phyloP scores from a whole-genome alignment of 2,113 vertebrate genomes.

The Ptilonorhynchus violaceus region DNA sequence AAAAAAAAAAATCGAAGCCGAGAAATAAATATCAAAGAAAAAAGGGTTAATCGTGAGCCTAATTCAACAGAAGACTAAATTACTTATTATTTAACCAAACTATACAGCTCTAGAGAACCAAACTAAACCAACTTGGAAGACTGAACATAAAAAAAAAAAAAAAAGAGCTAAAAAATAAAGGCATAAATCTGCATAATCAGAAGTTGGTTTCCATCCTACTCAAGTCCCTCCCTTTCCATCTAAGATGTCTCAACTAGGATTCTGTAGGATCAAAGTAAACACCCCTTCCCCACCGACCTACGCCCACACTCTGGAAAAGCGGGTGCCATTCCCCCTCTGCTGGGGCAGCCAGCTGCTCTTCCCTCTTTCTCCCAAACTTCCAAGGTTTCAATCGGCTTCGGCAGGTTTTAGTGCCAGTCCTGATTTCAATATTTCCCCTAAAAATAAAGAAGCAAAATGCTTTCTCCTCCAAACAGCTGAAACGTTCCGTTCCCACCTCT shows the following conservation, averaged over 20 bases:
- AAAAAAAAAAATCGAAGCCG: conserved; percentile 60
- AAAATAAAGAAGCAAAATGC: not conserved
- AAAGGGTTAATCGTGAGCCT: conserved; percentile 74
- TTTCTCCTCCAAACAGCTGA: not conserved
- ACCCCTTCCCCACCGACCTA: not conserved
- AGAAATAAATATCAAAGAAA: conserved; percentile 89
- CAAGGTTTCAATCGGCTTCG: not conserved
- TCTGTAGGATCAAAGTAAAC: not conserved
- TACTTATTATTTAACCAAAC: conserved; percentile 71
- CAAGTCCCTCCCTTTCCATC: not conserved
- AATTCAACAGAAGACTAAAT: conserved; percentile 74
- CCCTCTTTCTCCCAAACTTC: not conserved
- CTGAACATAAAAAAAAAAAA: conserved; percentile 69
- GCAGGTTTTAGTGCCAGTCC: not conserved
- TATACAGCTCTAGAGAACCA: conserved; percentile 71
- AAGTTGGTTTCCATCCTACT: conserved; percentile 49
- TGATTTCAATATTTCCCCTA: not conserved
- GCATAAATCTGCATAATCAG: conserved; percentile 75
- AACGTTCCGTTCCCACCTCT: not conserved
- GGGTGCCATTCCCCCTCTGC: not conserved
- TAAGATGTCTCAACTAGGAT: conserved; percentile 24
- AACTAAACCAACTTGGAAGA: conserved; percentile 72
- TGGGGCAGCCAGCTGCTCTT: not conserved
- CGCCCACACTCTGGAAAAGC: not conserved
- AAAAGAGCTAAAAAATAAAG: conserved; percentile 71